Percentiles rank a stretch among this genome's conserved stretches.
These are phyloP conservation scores for Patella depressa DNA, from an alignment of 2,888 invertebrate genomes.

Conservation along the genomic window DNA sequence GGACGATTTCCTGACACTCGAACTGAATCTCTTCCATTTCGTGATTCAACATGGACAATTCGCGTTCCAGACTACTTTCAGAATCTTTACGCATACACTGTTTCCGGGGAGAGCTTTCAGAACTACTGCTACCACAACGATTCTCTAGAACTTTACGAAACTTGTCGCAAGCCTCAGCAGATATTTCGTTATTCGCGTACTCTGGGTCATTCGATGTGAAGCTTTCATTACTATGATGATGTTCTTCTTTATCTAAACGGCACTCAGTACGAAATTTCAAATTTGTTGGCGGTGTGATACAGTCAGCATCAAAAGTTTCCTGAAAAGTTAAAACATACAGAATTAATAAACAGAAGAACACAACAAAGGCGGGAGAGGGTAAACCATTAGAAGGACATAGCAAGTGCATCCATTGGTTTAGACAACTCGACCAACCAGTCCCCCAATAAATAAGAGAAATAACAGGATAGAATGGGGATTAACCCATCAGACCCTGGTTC, in stretches of 20 bases:
- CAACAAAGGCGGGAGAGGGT: not conserved
- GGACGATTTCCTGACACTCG: slow-evolving; percentile 73
- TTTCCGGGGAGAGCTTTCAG: slow-evolving; percentile 41
- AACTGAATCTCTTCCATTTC: slow-evolving; percentile 76
- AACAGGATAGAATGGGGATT: too few relatives aligned
- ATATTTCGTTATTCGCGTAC: slow-evolving; percentile 52
- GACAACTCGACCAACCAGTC: too few relatives aligned
- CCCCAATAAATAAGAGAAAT: too few relatives aligned
- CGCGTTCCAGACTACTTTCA: slow-evolving; percentile 72
- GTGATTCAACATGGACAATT: slow-evolving; percentile 75
- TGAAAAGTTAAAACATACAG: slow-evolving; percentile 39
- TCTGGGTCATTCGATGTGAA: slow-evolving; percentile 56
- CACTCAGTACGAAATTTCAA: slow-evolving; percentile 21
- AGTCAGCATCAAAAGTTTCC: slow-evolving; percentile 64
- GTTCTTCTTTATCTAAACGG: slow-evolving; percentile 67
- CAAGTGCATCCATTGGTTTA: too few relatives aligned
- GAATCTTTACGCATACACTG: slow-evolving; percentile 54
- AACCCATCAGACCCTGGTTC: too few relatives aligned
- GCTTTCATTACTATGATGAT: slow-evolving; percentile 64
- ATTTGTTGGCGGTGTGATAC: slow-evolving; percentile 38
- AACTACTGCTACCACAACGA: slow-evolving; percentile 46
- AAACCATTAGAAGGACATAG: too few relatives aligned
- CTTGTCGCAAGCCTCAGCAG: slow-evolving; percentile 60
- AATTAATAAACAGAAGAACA: slow-evolving; percentile 3
- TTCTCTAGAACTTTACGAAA: slow-evolving; percentile 64